phyloP scores from a whole-genome alignment of 2,797 vertebrate genomes.

The Eutrigla gurnardus region DNA sequence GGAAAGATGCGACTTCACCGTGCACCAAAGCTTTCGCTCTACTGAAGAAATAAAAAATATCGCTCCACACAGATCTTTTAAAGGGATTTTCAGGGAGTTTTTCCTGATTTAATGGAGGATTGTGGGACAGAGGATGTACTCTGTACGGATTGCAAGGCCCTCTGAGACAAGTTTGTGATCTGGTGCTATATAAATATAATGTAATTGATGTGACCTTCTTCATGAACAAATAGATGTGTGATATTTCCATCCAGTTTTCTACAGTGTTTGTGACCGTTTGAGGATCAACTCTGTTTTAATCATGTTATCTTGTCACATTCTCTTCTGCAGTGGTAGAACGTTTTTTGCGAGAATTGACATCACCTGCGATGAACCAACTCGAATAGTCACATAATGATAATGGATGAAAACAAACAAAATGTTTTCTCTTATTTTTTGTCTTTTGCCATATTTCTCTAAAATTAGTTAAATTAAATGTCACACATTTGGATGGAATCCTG shows the following conservation, averaged over 20 bases:
- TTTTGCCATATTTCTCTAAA: background rate
- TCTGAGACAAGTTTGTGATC: no score
- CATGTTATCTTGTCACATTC: background rate
- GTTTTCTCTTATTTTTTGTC: background rate
- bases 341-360: background rate
- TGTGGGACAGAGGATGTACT: no score
- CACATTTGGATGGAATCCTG: background rate
- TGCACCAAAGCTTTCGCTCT: background rate
- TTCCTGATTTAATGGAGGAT: no score
- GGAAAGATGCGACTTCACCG: no score
- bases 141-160: no score
- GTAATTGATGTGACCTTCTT: no score
- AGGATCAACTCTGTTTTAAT: background rate
- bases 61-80: no score
- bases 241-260: background rate
- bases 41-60: background rate
- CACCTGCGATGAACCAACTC: background rate
- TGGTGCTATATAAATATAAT: no score
- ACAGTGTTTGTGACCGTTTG: background rate
- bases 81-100: no score
- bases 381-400: background rate
- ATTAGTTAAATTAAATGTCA: background rate
- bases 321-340: background rate
- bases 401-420: background rate
- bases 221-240: no score